Evolutionary conservation across 2,888 invertebrate genomes (phyloP).

Genomic region (Diogma glabrata): DNA sequence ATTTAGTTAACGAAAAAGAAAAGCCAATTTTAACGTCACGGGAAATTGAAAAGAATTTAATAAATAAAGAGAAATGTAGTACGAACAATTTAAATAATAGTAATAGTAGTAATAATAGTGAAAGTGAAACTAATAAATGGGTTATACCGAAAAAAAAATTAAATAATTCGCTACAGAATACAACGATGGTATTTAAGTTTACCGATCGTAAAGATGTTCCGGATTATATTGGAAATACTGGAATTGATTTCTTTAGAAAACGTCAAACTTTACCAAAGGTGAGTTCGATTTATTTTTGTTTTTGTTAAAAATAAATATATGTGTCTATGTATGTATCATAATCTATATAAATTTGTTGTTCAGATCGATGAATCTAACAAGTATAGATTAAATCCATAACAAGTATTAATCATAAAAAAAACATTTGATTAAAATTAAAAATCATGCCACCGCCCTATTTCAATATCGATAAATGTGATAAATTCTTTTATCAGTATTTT

Average conservation of each 20-base stretch:
- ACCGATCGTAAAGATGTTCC: conserved; percentile 74
- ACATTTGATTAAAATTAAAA: no score
- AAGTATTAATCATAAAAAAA: no score
- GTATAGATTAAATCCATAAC: no score
- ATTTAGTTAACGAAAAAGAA: conserved; percentile 8
- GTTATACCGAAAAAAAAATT: conserved; percentile 1
- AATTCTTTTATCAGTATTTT: no score
- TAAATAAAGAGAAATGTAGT: conserved; percentile 46
- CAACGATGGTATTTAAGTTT: conserved; percentile 79
- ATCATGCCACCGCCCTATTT: no score
- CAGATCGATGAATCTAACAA: no score
- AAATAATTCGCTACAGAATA: conserved; percentile 34
- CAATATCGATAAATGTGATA: no score
- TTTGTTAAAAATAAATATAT: no score
- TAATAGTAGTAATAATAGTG: conserved; percentile 14
- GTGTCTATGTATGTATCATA: no score
- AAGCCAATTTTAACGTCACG: conserved; percentile 40
- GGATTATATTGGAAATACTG: conserved; percentile 86
- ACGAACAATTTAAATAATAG: conserved; percentile 17
- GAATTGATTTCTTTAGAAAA: conserved; percentile 55
- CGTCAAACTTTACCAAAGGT: conserved; percentile 60
- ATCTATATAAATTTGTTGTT: no score
- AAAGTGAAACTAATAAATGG: not conserved
- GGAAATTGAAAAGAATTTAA: conserved; percentile 57
- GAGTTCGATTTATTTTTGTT: conserved; percentile 27